Conservation (phyloP, 2,888 invertebrate species). For the Amphipoea oculea region DNA sequence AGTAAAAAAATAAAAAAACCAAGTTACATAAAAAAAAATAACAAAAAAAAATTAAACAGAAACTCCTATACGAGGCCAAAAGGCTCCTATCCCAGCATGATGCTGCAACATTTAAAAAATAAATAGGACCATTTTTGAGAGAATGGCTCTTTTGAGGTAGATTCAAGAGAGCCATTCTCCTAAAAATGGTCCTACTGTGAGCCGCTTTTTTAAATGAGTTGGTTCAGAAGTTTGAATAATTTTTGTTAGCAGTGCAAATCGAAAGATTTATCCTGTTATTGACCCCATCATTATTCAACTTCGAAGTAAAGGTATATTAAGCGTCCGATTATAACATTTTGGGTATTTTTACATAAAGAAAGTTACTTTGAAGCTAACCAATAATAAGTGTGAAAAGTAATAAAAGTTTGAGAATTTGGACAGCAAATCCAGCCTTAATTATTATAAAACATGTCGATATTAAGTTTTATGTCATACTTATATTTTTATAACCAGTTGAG, state of each 20-base stretch:
- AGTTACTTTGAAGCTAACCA: slow-evolving; percentile 5
- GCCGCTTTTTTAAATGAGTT: background rate
- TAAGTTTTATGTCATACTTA: slow-evolving; percentile 12
- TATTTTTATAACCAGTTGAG: slow-evolving; percentile 4
- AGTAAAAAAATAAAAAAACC: too few species aligned
- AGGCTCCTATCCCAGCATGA: too few species aligned
- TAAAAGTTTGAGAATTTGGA: slow-evolving; percentile 1
- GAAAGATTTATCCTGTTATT: slow-evolving; percentile 18
- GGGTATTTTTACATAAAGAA: background rate
- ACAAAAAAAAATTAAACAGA: too few species aligned
- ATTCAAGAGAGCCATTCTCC: background rate
- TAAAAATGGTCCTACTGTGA: background rate
- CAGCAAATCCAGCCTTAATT: slow-evolving; percentile 18
- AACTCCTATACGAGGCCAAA: too few species aligned
- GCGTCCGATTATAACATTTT: slow-evolving; percentile 18
- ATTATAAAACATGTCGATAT: background rate
- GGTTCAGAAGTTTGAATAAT: background rate
- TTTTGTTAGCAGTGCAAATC: background rate
- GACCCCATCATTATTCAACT: slow-evolving; percentile 17
- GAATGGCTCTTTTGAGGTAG: too few species aligned
- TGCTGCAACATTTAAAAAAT: too few species aligned
- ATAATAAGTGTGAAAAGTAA: slow-evolving; percentile 28
- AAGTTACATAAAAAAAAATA: too few species aligned
- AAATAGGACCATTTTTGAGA: background rate
- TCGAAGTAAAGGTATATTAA: slow-evolving; percentile 22